Conservation (phyloP, 2,113 vertebrate species). For the Brachypteracias leptosomus region DNA sequence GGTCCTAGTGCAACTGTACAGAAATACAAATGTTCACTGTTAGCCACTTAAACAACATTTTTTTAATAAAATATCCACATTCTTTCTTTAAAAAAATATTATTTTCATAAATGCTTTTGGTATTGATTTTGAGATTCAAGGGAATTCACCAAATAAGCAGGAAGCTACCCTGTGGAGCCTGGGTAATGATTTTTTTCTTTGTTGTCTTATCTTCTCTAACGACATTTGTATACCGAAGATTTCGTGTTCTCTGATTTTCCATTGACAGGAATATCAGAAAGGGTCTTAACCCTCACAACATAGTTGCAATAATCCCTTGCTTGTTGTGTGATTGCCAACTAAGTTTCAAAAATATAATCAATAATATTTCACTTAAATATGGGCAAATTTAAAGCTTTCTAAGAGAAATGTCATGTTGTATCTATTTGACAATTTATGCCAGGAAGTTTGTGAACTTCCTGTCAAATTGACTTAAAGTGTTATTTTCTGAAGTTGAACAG, state of each 20-base stretch:
- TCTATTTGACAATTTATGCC: neutral
- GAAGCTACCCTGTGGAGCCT: neutral
- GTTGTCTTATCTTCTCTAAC: neutral
- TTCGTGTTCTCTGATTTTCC: neutral
- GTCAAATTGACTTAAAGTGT: neutral
- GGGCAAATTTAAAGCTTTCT: neutral
- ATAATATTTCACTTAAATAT: neutral
- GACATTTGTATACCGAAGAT: neutral
- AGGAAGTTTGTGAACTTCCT: neutral
- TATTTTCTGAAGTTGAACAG: neutral
- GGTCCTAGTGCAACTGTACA: neutral
- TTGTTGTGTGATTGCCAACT: neutral
- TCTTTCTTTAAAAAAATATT: neutral
- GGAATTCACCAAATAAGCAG: neutral
- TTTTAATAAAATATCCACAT: neutral
- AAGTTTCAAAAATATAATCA: conserved; percentile 9
- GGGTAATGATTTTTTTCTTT: too few relatives aligned
- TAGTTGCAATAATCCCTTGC: neutral
- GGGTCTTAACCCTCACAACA: neutral
- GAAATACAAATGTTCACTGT: neutral
- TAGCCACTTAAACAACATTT: neutral
- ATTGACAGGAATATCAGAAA: neutral
- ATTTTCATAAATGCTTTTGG: neutral
- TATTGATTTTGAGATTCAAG: neutral
- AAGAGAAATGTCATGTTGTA: neutral